Conservation (phyloP, 2,888 invertebrate genomes). For the Scaptodrosophila latifasciaeformis region DNA sequence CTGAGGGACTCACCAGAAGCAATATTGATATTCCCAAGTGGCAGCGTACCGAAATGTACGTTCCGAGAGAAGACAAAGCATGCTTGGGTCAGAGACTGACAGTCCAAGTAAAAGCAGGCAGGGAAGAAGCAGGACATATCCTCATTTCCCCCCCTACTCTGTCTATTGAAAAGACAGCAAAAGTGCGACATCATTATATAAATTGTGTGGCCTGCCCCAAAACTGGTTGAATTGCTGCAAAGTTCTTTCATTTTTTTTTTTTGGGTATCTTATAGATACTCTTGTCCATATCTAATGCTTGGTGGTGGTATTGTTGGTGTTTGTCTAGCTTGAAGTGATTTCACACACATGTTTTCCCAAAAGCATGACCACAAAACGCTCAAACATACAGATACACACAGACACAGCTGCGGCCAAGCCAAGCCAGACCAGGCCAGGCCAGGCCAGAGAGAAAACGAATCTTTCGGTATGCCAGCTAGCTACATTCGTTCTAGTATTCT, state of each 20-base stretch:
- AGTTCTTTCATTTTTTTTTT: too few species aligned
- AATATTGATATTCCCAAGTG: conserved; percentile 63
- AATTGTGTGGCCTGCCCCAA: conserved; percentile 45
- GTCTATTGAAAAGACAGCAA: too few species aligned
- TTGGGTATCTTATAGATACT: too few species aligned
- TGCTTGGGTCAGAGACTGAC: too few species aligned
- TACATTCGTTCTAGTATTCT: background rate
- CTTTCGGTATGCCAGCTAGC: too few species aligned
- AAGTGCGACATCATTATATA: conserved; percentile 70
- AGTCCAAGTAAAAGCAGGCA: conserved; percentile 17
- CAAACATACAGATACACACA: too few species aligned
- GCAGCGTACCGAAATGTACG: too few species aligned
- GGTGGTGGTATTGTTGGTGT: too few species aligned
- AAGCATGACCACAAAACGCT: conserved; percentile 23
- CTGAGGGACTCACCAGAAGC: conserved; percentile 19
- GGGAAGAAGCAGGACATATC: background rate
- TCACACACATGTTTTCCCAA: conserved; percentile 56
- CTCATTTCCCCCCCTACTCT: too few species aligned
- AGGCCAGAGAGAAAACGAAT: conserved; percentile 3
- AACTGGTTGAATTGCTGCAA: too few species aligned
- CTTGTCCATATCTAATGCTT: too few species aligned
- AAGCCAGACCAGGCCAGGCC: background rate
- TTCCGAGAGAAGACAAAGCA: too few species aligned
- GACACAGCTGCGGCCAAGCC: conserved; percentile 52
- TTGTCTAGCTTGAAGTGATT: conserved; percentile 52